These are phyloP conservation scores for Amitus sp. DNA, from an alignment of 2,888 invertebrate genomes.

Conservation along the genomic window DNA sequence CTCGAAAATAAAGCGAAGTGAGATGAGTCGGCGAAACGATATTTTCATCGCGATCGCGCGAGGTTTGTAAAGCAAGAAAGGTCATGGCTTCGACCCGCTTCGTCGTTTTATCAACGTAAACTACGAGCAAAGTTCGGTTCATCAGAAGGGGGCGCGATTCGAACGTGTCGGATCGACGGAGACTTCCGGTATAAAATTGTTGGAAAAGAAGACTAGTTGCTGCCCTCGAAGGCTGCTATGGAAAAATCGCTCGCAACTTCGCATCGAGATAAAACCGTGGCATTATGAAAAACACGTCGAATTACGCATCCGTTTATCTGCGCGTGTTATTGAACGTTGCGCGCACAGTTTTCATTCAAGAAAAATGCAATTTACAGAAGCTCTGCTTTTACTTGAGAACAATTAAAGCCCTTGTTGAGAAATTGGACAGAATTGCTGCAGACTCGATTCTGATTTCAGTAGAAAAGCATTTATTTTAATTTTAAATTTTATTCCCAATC, in stretches of 20 bases:
- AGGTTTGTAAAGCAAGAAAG: slow-evolving; percentile 49
- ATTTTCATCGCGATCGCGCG: slow-evolving; percentile 25
- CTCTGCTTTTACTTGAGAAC: too few relatives aligned
- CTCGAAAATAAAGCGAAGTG: neutral
- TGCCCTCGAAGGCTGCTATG: slow-evolving; percentile 24
- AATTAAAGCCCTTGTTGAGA: too few relatives aligned
- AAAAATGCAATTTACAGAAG: too few relatives aligned
- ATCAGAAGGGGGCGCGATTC: slow-evolving; percentile 32
- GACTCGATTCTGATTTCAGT: too few relatives aligned
- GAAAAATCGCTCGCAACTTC: slow-evolving; percentile 21
- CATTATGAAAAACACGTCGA: too few relatives aligned
- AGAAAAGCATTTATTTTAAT: too few relatives aligned
- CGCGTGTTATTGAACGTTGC: too few relatives aligned
- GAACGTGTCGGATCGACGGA: slow-evolving; percentile 25
- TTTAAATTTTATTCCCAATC: too few relatives aligned
- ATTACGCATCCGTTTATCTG: too few relatives aligned
- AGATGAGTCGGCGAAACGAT: slow-evolving; percentile 26
- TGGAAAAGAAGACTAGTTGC: slow-evolving; percentile 18
- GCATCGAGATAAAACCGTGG: neutral
- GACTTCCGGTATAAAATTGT: slow-evolving; percentile 35
- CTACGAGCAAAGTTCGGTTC: slow-evolving; percentile 54
- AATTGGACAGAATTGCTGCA: too few relatives aligned
- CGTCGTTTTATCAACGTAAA: slow-evolving; percentile 54
- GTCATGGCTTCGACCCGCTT: slow-evolving; percentile 63
- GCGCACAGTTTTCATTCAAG: neutral